phyloP scores from a whole-genome alignment of 1,140 invertebrate genomes.

The Wasmannia auropunctata region DNA sequence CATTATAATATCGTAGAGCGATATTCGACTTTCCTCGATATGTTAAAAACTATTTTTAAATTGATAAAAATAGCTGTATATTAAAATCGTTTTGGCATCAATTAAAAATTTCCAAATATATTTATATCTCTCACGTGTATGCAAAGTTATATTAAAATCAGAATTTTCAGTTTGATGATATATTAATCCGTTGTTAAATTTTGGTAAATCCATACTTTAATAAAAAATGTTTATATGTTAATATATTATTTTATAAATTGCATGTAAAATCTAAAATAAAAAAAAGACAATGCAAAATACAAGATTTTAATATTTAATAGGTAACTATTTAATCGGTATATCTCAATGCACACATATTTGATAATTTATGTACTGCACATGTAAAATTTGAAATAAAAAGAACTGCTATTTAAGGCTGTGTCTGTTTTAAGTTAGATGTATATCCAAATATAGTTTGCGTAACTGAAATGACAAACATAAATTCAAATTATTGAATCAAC shows the following conservation, averaged over 20 bases:
- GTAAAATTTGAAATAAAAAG: not conserved
- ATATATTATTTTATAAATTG: not conserved
- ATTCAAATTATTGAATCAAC: not conserved
- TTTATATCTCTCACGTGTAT: not conserved
- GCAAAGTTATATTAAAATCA: not conserved
- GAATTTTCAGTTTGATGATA: no score
- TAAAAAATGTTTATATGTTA: no score
- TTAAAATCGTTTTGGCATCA: not conserved
- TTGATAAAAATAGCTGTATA: not conserved
- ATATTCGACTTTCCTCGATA: no score
- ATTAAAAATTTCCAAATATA: not conserved
- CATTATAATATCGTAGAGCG: no score
- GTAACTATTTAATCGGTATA: not conserved
- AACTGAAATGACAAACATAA: not conserved
- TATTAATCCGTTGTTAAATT: no score
- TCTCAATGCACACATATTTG: not conserved
- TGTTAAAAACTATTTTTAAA: not conserved
- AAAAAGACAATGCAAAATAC: not conserved
- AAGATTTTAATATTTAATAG: not conserved
- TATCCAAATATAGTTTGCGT: not conserved
- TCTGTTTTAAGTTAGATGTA: not conserved
- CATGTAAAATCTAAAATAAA: not conserved
- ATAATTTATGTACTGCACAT: not conserved
- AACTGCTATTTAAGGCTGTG: not conserved
- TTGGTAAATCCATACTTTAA: no score